phyloP scores from a whole-genome alignment of 2,113 vertebrate genomes.

The Alectura lathami region DNA sequence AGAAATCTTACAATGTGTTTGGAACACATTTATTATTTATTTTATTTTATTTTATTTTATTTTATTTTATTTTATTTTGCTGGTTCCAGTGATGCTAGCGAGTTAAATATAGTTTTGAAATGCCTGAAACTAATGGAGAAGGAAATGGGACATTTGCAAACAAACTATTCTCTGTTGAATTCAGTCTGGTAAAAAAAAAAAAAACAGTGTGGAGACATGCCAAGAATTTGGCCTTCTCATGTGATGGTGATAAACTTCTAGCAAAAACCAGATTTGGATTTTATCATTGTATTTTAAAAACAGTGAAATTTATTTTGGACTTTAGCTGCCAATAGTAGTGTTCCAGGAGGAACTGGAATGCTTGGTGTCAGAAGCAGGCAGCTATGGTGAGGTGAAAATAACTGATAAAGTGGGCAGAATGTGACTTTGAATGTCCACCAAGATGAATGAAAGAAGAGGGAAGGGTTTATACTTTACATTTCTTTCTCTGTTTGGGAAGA shows the following conservation, averaged over 20 bases:
- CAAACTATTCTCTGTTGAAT: neutral
- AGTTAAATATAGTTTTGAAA: neutral
- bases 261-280: neutral
- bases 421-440: neutral
- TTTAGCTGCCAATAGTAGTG: neutral
- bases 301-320: neutral
- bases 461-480: neutral
- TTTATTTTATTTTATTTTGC: too few relatives aligned
- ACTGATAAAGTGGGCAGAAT: neutral
- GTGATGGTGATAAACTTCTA: neutral
- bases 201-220: neutral
- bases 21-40: neutral
- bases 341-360: neutral
- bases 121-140: neutral
- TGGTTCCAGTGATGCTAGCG: neutral
- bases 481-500: neutral
- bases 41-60: neutral
- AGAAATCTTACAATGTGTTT: neutral
- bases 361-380: neutral
- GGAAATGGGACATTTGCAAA: neutral
- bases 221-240: neutral
- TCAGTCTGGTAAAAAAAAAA: neutral
- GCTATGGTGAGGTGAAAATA: neutral
- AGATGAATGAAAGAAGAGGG: neutral
- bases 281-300: neutral